Base-by-base conservation (phyloP, 2,797 vertebrate species). In the Adrianichthys oophorus region DNA sequence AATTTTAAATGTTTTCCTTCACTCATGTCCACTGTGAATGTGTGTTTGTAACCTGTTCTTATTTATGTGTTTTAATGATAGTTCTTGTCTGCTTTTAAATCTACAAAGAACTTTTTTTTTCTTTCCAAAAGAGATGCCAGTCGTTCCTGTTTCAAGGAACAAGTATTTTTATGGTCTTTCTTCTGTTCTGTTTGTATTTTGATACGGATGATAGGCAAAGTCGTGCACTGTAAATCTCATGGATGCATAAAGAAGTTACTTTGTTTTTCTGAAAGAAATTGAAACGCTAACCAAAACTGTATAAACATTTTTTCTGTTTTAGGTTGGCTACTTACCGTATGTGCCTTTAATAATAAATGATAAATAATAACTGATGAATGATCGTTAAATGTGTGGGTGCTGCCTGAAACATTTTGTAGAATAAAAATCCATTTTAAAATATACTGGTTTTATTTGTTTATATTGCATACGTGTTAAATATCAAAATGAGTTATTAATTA, bases 91-190 rank as follows among this genome's bases (percentile, higher is more conserved):
- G 78, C 73, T 72, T 89, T 87, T 61, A 58, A 74, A 32, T 32
- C 2, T 84, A 70, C 85, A 69, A 78, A 70, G 45, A 21, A 89
- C 63, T 58, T 72, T 91, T 89, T 90, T 91, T 86, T 90, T 91
- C 88, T 90, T 91, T 86, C 89, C 66, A 86, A 83, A 86, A 91
- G 91, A 91, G 87, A 81, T 84, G 66, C 72, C 64, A 84, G 84
- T 90, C 65, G 32, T 92, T 93, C 90, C 91, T 93, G 91, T 93
- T 93, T 92, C 87, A 93, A 92, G 91, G 90, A 92, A 92, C 87
- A 82, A 50, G 49, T 87, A 84, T 80, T 69, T 85, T 74, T 83
- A 74, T 21, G 43, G 72, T 72, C 75, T 73, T 72, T 65, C 85
- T 18, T 62, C 60, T 83, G 79, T 71, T 74, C 75, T 77, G 55